Evolutionary conservation across 1,140 invertebrate species (phyloP), one percentile per base, ranked within the genome.

Genomic region (Drosophila baimaii): DNA sequence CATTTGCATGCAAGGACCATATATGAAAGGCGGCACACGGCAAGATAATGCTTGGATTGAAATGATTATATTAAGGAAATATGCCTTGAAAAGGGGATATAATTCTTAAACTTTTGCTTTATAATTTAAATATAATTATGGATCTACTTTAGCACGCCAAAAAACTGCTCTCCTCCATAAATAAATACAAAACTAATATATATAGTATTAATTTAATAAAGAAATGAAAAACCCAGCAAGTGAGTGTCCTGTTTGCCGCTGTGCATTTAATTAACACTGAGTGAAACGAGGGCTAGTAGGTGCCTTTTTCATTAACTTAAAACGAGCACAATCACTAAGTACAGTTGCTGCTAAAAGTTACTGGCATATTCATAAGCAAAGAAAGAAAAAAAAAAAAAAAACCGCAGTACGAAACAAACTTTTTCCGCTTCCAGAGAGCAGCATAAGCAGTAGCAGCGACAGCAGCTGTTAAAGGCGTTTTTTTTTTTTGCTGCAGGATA

Each of bases 311-410:
- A 70, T 71, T 47, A 47, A 37, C 49, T 56, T 56, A 31, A 69
- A 56, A 66, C 21, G 35, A 19, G 29, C 23, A 33, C 33, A 39
- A 25, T 29, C 51, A 21, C 23, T 10, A 25, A 37, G 25, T 73
- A 75, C 71, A 75, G 58, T 76, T 66, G 61, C 37, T 33, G 33
- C 43, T 61, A 74, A 64, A 73, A 74, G 52, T 51, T 54, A 37
- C 37, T 65, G 72, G 27, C 72, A 75, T 75, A 73, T 75, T 75
- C 59, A 75, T 65, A 75, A 75, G 71, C 46, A 31, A 31, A 51
- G 51, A 41, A 63, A 35, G 31, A 15, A 13, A 43, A 33, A 33
- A 51, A 27, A 19, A 15, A 6, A 15, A 19, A 61, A 46, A 55
- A 27, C 69, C 69, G 47, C 71, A 55, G 17, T 33, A 68, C 10